These are phyloP conservation scores for Eira barbara DNA, from an alignment of 2,113 vertebrate genomes.

Conservation along the genomic window DNA sequence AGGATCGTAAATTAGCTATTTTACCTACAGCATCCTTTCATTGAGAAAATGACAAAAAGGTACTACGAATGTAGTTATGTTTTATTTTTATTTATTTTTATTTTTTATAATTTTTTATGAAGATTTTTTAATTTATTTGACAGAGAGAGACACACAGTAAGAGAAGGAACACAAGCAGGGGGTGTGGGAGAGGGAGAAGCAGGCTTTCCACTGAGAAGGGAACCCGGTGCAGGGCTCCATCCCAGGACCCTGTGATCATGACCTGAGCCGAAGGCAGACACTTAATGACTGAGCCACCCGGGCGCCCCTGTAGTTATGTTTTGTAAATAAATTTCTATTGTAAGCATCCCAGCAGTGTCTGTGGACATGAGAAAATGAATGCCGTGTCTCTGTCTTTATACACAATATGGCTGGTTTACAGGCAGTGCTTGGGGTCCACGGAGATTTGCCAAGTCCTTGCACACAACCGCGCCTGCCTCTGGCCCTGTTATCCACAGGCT, in stretches of 20 bases:
- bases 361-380: not conserved
- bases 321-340: not conserved
- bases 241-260: too few species aligned
- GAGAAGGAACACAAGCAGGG: too few species aligned
- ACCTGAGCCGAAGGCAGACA: too few species aligned
- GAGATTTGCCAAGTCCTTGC: not conserved
- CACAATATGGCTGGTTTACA: not conserved
- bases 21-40: not conserved
- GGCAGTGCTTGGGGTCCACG: not conserved
- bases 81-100: not conserved
- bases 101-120: too few species aligned
- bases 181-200: too few species aligned
- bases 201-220: too few species aligned
- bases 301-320: not conserved
- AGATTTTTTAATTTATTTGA: too few species aligned
- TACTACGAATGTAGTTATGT: not conserved
- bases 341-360: not conserved
- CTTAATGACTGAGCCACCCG: too few species aligned
- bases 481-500: not conserved
- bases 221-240: too few species aligned
- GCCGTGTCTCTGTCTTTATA: not conserved
- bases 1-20: not conserved
- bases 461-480: not conserved
- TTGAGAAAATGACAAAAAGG: constrained; percentile 1
- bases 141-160: too few species aligned